Evolutionary conservation across 2,888 invertebrate genomes (phyloP).

Genomic region (Platycheirus rosarum): DNA sequence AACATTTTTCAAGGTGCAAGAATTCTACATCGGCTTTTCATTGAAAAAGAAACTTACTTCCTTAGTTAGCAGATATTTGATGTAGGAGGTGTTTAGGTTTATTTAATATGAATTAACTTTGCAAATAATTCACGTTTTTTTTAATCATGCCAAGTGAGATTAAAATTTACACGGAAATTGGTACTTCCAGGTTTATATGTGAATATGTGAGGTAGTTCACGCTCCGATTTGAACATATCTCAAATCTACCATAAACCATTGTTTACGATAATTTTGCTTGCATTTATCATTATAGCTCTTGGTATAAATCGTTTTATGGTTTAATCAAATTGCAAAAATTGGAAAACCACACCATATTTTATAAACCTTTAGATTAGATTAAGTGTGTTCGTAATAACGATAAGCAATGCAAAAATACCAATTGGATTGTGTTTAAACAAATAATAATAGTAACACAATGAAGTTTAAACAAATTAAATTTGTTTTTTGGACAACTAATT

Average conservation of each 20-base stretch:
- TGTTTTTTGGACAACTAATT: no score
- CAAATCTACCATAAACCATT: no score
- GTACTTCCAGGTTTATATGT: no score
- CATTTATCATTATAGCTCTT: background rate
- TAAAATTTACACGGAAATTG: constrained; percentile 36
- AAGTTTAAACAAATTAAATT: no score
- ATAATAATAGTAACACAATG: no score
- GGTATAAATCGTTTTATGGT: background rate
- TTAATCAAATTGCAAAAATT: background rate
- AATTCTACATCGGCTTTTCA: constrained; percentile 20
- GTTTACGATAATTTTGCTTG: no score
- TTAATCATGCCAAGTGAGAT: constrained; percentile 6
- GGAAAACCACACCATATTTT: constrained; percentile 29
- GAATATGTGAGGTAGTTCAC: no score
- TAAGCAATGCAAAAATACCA: constrained; percentile 13
- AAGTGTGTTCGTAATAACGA: constrained; percentile 7
- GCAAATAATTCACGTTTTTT: constrained; percentile 31
- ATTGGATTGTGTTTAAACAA: background rate
- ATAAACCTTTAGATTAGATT: constrained; percentile 24
- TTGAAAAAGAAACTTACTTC: constrained; percentile 45
- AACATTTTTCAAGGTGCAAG: constrained; percentile 42
- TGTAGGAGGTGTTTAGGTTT: background rate
- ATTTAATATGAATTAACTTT: constrained; percentile 9
- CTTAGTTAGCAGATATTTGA: constrained; percentile 7
- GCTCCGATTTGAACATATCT: no score